Conservation (phyloP, 2,888 invertebrate genomes). For the Phaonia tiefii region DNA sequence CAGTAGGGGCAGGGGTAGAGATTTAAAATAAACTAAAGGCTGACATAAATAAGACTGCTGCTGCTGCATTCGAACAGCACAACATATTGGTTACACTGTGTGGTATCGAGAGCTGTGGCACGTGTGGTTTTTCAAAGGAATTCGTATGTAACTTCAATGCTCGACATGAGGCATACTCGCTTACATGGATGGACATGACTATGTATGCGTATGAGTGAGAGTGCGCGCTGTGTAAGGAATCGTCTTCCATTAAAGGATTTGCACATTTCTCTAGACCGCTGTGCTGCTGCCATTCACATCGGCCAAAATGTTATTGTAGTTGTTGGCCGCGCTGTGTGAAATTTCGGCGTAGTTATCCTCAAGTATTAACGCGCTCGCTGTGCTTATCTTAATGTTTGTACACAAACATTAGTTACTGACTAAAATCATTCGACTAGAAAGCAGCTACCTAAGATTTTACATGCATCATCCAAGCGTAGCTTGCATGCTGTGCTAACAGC, state of each 20-base stretch:
- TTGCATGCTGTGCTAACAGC: slow-evolving; percentile 55
- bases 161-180: slow-evolving; percentile 36
- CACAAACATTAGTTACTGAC: slow-evolving; percentile 54
- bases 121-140: slow-evolving; percentile 67
- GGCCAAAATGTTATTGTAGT: neutral
- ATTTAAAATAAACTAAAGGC: slow-evolving; percentile 42
- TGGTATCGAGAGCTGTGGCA: slow-evolving; percentile 65
- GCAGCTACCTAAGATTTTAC: slow-evolving; percentile 62
- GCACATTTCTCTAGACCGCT: slow-evolving; percentile 17
- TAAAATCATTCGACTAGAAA: slow-evolving; percentile 55
- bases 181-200: too few species aligned
- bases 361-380: slow-evolving; percentile 16
- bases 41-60: neutral
- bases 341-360: slow-evolving; percentile 32
- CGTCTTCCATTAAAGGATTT: slow-evolving; percentile 35
- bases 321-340: slow-evolving; percentile 58
- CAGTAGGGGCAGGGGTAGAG: slow-evolving; percentile 49
- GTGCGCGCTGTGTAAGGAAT: slow-evolving; percentile 1
- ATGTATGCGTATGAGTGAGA: neutral
- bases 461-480: slow-evolving; percentile 23
- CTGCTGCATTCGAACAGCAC: slow-evolving; percentile 8
- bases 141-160: slow-evolving; percentile 49
- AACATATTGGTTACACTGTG: slow-evolving; percentile 59
- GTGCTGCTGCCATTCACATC: neutral
- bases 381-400: slow-evolving; percentile 48